Evolutionary conservation across 2,113 vertebrate genomes (phyloP), one percentile per base, ranked within the genome.

Genomic region (Meleagris gallopavo): DNA sequence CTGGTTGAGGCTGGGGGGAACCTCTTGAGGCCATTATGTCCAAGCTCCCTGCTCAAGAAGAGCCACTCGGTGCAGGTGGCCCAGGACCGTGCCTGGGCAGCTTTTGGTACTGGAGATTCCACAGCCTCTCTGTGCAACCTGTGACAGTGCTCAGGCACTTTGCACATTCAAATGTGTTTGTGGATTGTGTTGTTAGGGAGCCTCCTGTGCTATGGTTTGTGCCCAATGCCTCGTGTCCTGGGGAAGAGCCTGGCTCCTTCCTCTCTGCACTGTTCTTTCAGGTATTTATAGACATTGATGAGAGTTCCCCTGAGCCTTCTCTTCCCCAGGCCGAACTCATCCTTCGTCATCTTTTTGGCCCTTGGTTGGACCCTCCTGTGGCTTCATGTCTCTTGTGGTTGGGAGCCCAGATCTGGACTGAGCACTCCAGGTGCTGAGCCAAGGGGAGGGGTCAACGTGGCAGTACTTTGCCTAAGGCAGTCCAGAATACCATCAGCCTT

Each of bases 401-500:
- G 27, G 43, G 67, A 8, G 41, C 30, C 60, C 58, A 48, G 21
- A 9, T 13, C 17, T 69, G 73, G 19, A 32, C 58, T 9, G 52
- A 72, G 52, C 30, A 10, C 48, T 60, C 18, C 38, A 64, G 52
- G 4, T n/a, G 45, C 76, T 8, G 13, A n/a, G 40, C 13, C 14
- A 9, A 54, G 15, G 52, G 0, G 0, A 62, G 32, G 36, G 46
- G 9, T 83, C 54, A 7, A 2, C 8, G 27, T 57, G 54, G 32
- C 21, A 36, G 3, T 17, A 13, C 43, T 88, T 40, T 50, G 24
- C 55, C 52, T 67, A 15, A 3, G 22, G 61, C 80, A 34, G 27
- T 67, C 52, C 41, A 58, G 61, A 25, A 12, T 17, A 12, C 71
- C 5, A 5, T 8, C 52, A 8, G 17, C 34, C 27, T 17, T 34